Percentiles rank a stretch among this genome's conserved stretches.
phyloP scores from a whole-genome alignment of 2,888 invertebrate genomes.

The Thyatira batis region DNA sequence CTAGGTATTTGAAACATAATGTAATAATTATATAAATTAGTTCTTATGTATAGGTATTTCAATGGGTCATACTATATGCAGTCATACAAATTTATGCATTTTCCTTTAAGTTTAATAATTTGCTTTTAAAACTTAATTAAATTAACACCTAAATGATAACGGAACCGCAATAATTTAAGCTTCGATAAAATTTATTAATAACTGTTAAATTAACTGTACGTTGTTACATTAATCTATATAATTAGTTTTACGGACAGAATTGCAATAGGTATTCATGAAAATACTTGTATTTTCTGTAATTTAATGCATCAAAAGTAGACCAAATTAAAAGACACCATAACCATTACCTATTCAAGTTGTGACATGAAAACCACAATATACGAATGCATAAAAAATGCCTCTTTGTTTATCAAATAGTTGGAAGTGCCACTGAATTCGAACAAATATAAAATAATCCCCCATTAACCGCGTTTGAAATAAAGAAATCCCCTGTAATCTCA shows the following conservation, averaged over 20 bases:
- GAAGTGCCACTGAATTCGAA: neutral
- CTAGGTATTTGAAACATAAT: too few relatives aligned
- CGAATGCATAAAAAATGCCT: neutral
- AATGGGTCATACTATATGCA: too few relatives aligned
- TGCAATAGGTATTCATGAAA: too few relatives aligned
- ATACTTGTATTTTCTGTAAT: too few relatives aligned
- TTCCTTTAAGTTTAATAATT: neutral
- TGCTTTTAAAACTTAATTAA: too few relatives aligned
- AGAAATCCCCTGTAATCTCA: neutral
- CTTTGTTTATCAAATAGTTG: neutral
- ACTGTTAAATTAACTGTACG: too few relatives aligned
- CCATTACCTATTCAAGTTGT: neutral
- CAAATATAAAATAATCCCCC: neutral
- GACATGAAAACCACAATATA: neutral
- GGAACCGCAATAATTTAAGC: neutral
- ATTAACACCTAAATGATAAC: neutral
- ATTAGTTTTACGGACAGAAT: too few relatives aligned
- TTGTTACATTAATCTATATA: too few relatives aligned
- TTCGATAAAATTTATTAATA: neutral
- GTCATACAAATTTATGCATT: neutral
- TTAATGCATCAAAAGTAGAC: too few relatives aligned
- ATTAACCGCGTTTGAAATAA: neutral
- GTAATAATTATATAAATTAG: too few relatives aligned
- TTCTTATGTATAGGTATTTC: too few relatives aligned
- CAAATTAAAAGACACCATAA: too few relatives aligned